Percentiles rank a stretch among this genome's conserved stretches.
Evolutionary conservation across 2,888 invertebrate species (phyloP).

Genomic region (Pyrrhia umbra): DNA sequence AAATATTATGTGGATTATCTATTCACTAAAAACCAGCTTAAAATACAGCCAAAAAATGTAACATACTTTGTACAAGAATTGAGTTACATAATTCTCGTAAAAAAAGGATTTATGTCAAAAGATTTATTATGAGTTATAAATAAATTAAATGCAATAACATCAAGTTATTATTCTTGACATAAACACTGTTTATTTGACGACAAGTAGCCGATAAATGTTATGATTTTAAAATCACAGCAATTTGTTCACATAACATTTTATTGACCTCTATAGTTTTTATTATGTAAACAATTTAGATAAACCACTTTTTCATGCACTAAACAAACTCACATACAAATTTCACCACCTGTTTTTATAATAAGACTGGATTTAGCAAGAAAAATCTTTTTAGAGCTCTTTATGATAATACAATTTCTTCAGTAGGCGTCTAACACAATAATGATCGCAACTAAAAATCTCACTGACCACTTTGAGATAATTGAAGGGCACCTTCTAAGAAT

Average conservation of each 20-base stretch:
- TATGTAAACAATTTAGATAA: too few species aligned
- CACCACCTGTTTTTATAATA: too few species aligned
- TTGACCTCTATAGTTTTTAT: neutral
- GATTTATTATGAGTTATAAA: constrained; percentile 17
- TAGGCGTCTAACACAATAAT: neutral
- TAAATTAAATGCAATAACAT: constrained; percentile 9
- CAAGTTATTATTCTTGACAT: neutral
- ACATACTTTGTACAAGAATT: too few species aligned
- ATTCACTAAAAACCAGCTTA: too few species aligned
- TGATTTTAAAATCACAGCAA: constrained; percentile 9
- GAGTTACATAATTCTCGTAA: neutral
- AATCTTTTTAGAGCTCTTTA: too few species aligned
- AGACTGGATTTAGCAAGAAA: too few species aligned
- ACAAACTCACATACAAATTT: too few species aligned
- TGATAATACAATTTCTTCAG: neutral
- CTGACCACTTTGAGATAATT: constrained; percentile 4
- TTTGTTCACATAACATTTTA: neutral
- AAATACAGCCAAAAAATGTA: too few species aligned
- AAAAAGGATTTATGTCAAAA: neutral
- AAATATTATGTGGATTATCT: too few species aligned
- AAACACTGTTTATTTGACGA: constrained; percentile 8
- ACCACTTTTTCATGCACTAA: too few species aligned
- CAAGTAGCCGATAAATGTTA: neutral
- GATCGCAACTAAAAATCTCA: neutral
- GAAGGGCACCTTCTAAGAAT: constrained; percentile 7